phyloP scores from a whole-genome alignment of 2,888 invertebrate genomes.

The Esperia sulphurella region DNA sequence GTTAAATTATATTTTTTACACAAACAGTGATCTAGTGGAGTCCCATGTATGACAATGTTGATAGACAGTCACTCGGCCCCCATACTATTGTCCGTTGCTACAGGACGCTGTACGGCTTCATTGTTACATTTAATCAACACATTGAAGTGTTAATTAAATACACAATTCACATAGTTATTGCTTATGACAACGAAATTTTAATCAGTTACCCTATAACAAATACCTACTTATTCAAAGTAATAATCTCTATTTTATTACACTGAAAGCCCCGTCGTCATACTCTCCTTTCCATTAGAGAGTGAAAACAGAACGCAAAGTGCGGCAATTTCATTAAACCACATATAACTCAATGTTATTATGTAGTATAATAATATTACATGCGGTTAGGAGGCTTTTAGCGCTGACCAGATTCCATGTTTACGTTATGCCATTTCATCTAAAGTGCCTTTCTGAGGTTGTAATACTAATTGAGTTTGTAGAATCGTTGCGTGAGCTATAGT shows the following conservation, averaged over 20 bases:
- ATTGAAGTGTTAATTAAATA: no score
- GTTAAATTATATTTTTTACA: no score
- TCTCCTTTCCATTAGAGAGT: neutral
- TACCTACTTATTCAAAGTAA: no score
- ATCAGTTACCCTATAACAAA: no score
- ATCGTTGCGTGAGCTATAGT: conserved; percentile 56
- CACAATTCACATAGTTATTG: no score
- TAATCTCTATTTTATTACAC: neutral
- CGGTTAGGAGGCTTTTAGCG: conserved; percentile 25
- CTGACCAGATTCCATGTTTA: conserved; percentile 24
- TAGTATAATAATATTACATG: conserved; percentile 24
- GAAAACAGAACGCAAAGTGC: neutral
- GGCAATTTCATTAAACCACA: conserved; percentile 5
- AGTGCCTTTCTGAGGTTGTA: conserved; percentile 50
- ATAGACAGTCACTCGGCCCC: no score
- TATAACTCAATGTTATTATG: conserved; percentile 14
- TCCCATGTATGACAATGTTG: no score
- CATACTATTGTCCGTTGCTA: no score
- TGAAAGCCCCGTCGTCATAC: neutral
- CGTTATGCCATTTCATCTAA: conserved; percentile 38
- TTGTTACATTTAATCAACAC: no score
- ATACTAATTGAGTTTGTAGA: conserved; percentile 61
- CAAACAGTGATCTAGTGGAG: no score
- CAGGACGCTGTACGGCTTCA: no score
- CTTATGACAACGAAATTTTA: no score